phyloP scores from a whole-genome alignment of 2,888 invertebrate species.

The Margaritifera margaritifera region DNA sequence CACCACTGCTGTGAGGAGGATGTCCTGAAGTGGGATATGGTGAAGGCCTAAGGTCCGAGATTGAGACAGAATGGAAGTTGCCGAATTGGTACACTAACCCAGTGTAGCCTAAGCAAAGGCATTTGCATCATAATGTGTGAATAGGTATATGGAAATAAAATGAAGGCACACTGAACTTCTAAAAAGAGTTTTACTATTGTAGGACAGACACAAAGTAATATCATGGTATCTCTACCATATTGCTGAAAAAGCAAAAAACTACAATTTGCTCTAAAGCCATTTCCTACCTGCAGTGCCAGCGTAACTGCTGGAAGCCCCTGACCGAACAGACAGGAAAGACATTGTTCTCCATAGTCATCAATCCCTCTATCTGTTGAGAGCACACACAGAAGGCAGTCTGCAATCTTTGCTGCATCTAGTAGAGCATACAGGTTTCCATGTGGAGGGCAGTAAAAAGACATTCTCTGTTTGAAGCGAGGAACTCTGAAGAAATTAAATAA shows the following conservation, averaged over 20 bases:
- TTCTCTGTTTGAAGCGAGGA: conserved; percentile 91
- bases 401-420: conserved; percentile 76
- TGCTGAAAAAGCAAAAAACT: conserved; percentile 78
- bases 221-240: not conserved
- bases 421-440: conserved; percentile 83
- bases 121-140: no score
- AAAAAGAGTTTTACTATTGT: not conserved
- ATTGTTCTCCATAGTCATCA: conserved; percentile 86
- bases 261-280: not conserved
- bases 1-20: no score
- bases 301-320: conserved; percentile 85
- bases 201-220: not conserved
- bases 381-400: conserved; percentile 87
- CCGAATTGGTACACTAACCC: no score
- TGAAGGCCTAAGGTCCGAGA: no score
- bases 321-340: conserved; percentile 84
- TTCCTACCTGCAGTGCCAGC: conserved; percentile 63
- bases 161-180: not conserved
- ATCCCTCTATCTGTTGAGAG: conserved; percentile 77
- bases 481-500: conserved; percentile 77
- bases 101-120: no score
- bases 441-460: conserved; percentile 85
- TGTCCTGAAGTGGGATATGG: no score
- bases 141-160: not conserved
- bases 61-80: no score